These are phyloP conservation scores for Platalea minor DNA, from an alignment of 2,797 vertebrate genomes.

Conservation along the genomic window DNA sequence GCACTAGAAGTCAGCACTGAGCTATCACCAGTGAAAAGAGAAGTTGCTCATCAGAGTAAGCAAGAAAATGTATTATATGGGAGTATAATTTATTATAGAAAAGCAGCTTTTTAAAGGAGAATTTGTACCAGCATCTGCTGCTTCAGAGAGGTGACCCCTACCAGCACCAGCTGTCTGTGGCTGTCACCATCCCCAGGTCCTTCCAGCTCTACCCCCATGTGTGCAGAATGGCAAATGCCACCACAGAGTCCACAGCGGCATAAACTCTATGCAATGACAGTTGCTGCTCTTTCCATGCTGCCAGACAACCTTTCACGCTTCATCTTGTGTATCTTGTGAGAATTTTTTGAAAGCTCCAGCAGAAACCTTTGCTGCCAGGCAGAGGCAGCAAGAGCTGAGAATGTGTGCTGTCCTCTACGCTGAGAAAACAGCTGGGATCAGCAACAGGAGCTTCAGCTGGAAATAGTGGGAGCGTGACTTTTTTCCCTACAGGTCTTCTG, in stretches of 20 bases:
- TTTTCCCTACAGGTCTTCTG: neutral
- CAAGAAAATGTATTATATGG: neutral
- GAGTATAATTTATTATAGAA: neutral
- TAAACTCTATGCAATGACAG: neutral
- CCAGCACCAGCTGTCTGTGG: neutral
- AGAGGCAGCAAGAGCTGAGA: neutral
- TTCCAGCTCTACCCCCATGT: neutral
- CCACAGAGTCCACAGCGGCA: neutral
- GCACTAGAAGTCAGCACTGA: neutral
- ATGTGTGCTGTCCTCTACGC: neutral
- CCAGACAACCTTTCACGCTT: neutral
- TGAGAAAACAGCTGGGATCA: neutral
- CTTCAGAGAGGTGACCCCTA: neutral
- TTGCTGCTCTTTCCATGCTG: conserved; percentile 7
- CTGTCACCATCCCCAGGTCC: neutral
- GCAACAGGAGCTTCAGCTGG: neutral
- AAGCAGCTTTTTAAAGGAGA: neutral
- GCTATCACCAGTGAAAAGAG: neutral
- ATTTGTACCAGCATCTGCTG: neutral
- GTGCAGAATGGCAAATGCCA: neutral
- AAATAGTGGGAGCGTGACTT: neutral
- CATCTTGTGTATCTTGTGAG: neutral
- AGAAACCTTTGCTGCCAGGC: neutral
- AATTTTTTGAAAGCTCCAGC: neutral
- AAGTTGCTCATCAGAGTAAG: neutral